These are phyloP conservation scores for Lamellibrachia columna DNA, from an alignment of 2,888 invertebrate species.

Conservation along the genomic window DNA sequence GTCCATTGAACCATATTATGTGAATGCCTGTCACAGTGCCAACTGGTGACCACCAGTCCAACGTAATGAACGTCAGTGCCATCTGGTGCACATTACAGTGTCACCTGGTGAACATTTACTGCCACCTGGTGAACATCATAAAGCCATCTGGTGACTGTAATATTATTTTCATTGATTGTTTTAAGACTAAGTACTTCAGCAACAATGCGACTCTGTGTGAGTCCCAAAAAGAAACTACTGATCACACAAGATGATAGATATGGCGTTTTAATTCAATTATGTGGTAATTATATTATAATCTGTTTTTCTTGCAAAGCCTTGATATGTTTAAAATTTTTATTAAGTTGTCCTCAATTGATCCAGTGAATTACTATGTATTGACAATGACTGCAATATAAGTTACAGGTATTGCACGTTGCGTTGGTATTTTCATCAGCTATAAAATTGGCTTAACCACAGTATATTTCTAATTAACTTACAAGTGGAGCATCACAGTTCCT, in stretches of 20 bases:
- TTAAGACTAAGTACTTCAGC: neutral
- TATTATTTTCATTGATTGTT: neutral
- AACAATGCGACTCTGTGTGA: neutral
- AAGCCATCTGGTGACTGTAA: neutral
- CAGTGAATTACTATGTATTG: neutral
- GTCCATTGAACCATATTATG: neutral
- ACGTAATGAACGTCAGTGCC: neutral
- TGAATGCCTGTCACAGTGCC: neutral
- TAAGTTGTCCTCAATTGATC: neutral
- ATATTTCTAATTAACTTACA: neutral
- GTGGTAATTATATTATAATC: neutral
- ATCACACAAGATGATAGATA: neutral
- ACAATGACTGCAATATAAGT: neutral
- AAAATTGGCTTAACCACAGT: neutral
- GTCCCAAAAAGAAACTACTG: neutral
- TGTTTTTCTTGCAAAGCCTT: neutral
- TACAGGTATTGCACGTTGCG: neutral
- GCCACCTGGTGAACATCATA: neutral
- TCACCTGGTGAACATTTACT: neutral
- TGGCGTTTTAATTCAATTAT: neutral
- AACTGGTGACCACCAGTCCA: neutral
- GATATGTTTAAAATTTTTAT: neutral
- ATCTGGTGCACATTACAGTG: neutral
- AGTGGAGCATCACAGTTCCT: neutral
- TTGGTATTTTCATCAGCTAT: neutral